These are phyloP conservation scores for Excalfactoria chinensis DNA, from an alignment of 2,113 vertebrate genomes.

Conservation along the genomic window DNA sequence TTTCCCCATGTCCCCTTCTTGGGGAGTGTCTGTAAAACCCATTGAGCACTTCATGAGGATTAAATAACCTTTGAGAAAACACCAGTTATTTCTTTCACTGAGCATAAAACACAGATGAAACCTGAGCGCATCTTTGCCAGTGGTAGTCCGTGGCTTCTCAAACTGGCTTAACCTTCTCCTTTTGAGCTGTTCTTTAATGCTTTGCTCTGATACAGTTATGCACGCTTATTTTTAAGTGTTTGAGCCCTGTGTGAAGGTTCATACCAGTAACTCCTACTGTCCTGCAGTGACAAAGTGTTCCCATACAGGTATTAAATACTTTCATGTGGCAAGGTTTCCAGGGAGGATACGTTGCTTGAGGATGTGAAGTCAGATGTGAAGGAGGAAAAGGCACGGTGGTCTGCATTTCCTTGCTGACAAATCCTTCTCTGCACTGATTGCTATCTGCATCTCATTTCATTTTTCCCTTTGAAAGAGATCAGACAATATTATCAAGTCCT, in stretches of 20 bases:
- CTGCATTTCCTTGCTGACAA: neutral
- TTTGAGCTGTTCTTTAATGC: neutral
- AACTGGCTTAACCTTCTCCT: no score
- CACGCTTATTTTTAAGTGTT: neutral
- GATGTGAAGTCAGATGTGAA: neutral
- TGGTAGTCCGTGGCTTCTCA: neutral
- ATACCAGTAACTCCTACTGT: neutral
- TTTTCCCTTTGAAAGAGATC: constrained; percentile 58
- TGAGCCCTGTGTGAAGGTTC: neutral
- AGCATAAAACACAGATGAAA: neutral
- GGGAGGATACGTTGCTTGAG: neutral
- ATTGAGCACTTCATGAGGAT: neutral
- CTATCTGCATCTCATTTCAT: constrained; percentile 37
- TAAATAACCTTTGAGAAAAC: constrained; percentile 15
- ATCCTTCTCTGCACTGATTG: neutral
- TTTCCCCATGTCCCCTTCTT: neutral
- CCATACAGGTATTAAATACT: neutral
- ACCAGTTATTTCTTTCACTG: neutral
- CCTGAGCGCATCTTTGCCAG: neutral
- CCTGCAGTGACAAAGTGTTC: accelerated
- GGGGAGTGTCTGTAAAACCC: no score
- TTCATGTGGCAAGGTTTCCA: neutral
- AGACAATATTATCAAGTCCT: constrained; percentile 29
- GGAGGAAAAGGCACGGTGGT: neutral
- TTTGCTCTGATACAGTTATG: neutral